Conservation (phyloP, 1,140 invertebrate genomes). For the Oryzaephilus surinamensis region DNA sequence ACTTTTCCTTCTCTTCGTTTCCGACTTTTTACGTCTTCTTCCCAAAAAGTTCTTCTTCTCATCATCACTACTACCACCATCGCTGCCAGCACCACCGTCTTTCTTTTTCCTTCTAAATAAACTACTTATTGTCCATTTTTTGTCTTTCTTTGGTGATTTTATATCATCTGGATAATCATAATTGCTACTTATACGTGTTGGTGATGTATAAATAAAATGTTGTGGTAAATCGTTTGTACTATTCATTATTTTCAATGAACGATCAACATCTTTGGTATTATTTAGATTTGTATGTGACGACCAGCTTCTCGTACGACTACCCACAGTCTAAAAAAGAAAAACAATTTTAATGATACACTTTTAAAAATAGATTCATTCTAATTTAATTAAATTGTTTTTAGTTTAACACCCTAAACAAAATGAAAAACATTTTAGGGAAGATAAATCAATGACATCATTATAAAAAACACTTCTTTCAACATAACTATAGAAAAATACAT, state of each 20-base stretch:
- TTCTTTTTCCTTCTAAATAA: conserved; percentile 59
- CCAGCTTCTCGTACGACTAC: conserved; percentile 28
- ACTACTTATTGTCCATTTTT: conserved; percentile 64
- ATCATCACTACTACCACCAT: conserved; percentile 50
- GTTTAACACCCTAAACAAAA: too few relatives aligned
- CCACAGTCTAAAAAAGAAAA: conserved; percentile 31
- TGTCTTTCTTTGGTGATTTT: conserved; percentile 39
- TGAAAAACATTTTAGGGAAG: too few relatives aligned
- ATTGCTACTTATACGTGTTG: conserved; percentile 21
- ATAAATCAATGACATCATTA: too few relatives aligned
- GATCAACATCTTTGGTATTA: conserved; percentile 21
- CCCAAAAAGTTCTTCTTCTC: conserved; percentile 39
- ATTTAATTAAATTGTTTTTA: too few relatives aligned
- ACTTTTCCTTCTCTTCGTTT: conserved; percentile 37
- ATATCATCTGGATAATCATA: conserved; percentile 28
- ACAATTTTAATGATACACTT: conserved; percentile 3
- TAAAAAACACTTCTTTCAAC: too few relatives aligned
- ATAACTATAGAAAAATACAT: too few relatives aligned
- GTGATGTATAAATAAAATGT: conserved; percentile 21
- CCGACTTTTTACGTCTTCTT: conserved; percentile 38
- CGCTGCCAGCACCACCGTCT: conserved; percentile 42
- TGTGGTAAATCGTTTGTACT: conserved; percentile 25
- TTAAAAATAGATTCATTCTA: neutral
- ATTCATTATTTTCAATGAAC: conserved; percentile 25
- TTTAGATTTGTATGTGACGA: conserved; percentile 32